Percentiles rank a stretch among this genome's conserved stretches.
Conservation (phyloP, 2,888 invertebrate genomes). For the Eilema depressum region DNA sequence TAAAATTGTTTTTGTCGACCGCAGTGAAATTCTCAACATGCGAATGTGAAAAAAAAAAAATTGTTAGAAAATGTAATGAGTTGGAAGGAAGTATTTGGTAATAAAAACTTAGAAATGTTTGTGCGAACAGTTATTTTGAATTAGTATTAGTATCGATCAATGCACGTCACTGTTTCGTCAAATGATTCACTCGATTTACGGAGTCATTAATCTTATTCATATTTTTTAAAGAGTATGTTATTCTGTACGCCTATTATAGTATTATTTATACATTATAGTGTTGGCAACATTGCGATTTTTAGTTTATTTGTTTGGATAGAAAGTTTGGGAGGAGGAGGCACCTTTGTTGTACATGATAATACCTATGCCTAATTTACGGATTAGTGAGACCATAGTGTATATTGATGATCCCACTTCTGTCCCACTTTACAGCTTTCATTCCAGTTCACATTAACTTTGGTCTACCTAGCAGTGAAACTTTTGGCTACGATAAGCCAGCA, state of each 20-base stretch:
- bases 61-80: slow-evolving; percentile 58
- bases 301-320: slow-evolving; percentile 2
- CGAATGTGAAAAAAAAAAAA: slow-evolving; percentile 55
- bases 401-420: too few relatives aligned
- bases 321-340: neutral
- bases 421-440: too few relatives aligned
- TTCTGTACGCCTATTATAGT: neutral
- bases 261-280: neutral
- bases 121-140: slow-evolving; percentile 23
- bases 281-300: neutral
- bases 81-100: slow-evolving; percentile 46
- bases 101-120: slow-evolving; percentile 36
- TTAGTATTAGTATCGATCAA: slow-evolving; percentile 43
- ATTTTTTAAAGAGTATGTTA: neutral
- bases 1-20: slow-evolving; percentile 52
- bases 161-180: slow-evolving; percentile 37
- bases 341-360: neutral
- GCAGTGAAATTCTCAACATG: slow-evolving; percentile 58
- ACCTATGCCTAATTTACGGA: too few relatives aligned
- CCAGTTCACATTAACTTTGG: neutral
- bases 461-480: neutral
- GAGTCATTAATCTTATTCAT: slow-evolving; percentile 18
- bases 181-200: slow-evolving; percentile 27
- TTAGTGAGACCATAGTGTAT: too few relatives aligned
- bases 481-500: too few relatives aligned